Base-by-base conservation (phyloP, 1,140 invertebrate species). In the Trichonephila clavata region DNA sequence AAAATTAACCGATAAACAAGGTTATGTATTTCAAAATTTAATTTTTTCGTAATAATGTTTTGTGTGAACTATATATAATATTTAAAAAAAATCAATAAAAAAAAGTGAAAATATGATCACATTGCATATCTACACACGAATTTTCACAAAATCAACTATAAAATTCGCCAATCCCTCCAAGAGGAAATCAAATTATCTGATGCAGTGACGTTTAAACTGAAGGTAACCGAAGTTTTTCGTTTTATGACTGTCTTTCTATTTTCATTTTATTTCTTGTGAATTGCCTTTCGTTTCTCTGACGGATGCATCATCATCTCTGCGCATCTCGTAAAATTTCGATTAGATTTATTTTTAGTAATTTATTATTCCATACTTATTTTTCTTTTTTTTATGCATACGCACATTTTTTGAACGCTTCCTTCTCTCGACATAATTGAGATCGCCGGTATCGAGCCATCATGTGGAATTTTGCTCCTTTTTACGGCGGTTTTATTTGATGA, bases 401-500 rank as follows among this genome's bases (percentile, higher is more conserved):
- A 1, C 50, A 50, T 50, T 50, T 8, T 50, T 50, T 13, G 50
- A 50, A 50, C 0, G 59, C 6, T 50, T 50, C 27, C 16, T 8
- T 50, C 27, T 86, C 20, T 63, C 60, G 27, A 59, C 20, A 21
- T 61, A 86, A 60, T 61, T 18, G 84, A 32, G 59, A 39, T 63
- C 8, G 5, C 27, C 3, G 81, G 81, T 57, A 59, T 83, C 43
- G 50, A 57, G 57, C 60, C 63, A 86, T 86, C 39, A 63, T 63
- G 50, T 86, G 57, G 27, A 86, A 86, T 63, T 86, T 63, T 16
- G 24, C 24, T 60, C 20, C 57, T 21, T 50, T 86, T 86, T 86
- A 86, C 60, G n/a, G 27, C 60, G 18, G 27, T 86, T 86, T 86
- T 86, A 86, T 86, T 86, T 86, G 84, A 27, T 18, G 59, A 86